phyloP scores from a whole-genome alignment of 2,888 invertebrate genomes.

The Cephus nigrinus region DNA sequence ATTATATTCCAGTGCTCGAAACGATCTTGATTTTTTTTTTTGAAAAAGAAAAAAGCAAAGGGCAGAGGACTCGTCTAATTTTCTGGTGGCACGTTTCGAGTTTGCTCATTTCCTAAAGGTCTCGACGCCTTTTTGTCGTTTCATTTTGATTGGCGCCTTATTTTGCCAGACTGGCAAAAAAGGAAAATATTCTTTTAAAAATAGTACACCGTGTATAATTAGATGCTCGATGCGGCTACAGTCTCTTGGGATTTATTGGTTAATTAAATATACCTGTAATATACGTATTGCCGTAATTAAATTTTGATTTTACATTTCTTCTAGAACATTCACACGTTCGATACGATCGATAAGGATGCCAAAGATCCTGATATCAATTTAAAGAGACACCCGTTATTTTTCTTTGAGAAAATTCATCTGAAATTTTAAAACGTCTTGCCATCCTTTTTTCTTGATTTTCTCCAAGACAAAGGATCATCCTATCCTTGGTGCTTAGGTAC shows the following conservation, averaged over 20 bases:
- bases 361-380: neutral
- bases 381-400: neutral
- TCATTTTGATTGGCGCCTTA: neutral
- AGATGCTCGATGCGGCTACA: neutral
- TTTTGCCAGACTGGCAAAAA: neutral
- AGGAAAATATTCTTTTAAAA: neutral
- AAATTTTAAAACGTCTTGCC: neutral
- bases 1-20: conserved; percentile 2
- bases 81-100: conserved; percentile 14
- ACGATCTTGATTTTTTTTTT: neutral
- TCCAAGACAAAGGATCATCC: neutral
- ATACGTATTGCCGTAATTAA: neutral
- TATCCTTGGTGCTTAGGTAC: neutral
- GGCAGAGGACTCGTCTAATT: neutral
- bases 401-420: neutral
- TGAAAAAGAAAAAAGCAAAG: neutral
- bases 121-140: conserved; percentile 21
- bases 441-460: neutral
- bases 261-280: neutral
- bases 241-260: neutral
- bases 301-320: neutral
- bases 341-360: neutral
- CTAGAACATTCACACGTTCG: neutral
- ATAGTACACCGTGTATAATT: neutral
- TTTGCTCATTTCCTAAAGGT: conserved; percentile 35